Base-by-base conservation (phyloP, 2,888 invertebrate species). In the Thysanoteuthis rhombus region DNA sequence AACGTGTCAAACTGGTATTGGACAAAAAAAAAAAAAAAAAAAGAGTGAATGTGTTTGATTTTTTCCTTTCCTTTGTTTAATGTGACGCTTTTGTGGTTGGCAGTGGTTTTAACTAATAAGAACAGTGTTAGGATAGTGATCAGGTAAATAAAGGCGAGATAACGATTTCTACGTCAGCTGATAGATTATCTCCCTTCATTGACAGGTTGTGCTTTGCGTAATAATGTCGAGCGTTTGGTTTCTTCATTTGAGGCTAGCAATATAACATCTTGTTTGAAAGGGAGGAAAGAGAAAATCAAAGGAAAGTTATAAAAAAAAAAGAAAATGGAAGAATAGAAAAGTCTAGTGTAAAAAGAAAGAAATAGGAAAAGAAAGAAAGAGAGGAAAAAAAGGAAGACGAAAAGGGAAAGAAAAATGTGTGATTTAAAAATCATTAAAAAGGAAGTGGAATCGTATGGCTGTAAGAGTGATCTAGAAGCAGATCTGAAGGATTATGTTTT, bases 41-140 rank as follows among this genome's bases (percentile, higher is more conserved):
- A 75, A n/a, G 1, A 75, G 16, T n/a, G n/a, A 36, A 25, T 75
- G 12, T 75, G n/a, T 75, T 75, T 75, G 75, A 75, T 75, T 75
- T 75, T 75, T 75, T 19, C n/a, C n/a, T n/a, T 75, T 36, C 36
- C 36, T 75, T 75, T 75, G 75, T 75, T 75, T n/a, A 75, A 75
- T n/a, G 75, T 75, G 75, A 75, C 36, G n/a, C 75, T 75, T 75
- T 75, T 75, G 75, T 75, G 75, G 75, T 75, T 75, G 36, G 75
- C 75, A n/a, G n/a, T 75, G 75, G n/a, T 75, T 75, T 75, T n/a
- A 75, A n/a, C 75, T 75, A 75, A 75, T 75, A 75, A 75, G 75
- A 75, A 16, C n/a, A 16, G 75, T 36, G 75, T 75, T 75, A n/a
- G n/a, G 10, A 75, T 75, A 75, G n/a, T 36, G 75, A 75, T 6